Evolutionary conservation across 2,888 invertebrate genomes (phyloP).

Genomic region (Julus scanicus): DNA sequence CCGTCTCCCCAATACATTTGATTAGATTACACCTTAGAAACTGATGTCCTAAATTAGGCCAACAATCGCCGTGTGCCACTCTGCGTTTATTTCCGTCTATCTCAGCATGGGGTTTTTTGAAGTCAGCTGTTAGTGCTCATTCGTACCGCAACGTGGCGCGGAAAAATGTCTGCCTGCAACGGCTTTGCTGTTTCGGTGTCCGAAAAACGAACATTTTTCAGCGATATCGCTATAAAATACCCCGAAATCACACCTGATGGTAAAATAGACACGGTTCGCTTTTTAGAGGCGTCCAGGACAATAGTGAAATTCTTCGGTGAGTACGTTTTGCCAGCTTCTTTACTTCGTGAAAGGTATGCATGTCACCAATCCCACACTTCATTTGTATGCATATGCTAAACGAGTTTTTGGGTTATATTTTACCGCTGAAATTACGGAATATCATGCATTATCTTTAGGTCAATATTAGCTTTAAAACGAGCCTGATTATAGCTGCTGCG

Average conservation of each 20-base stretch:
- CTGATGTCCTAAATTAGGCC: no score
- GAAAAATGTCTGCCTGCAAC: conserved; percentile 57
- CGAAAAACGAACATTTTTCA: conserved; percentile 59
- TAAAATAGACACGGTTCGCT: conserved; percentile 72
- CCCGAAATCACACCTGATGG: conserved; percentile 70
- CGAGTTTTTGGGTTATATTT: no score
- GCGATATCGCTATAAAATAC: conserved; percentile 66
- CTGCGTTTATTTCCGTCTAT: no score
- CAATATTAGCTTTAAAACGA: no score
- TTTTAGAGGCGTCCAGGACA: conserved; percentile 73
- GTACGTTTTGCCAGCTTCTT: conserved; percentile 61
- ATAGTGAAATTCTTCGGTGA: conserved; percentile 76
- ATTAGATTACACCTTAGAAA: no score
- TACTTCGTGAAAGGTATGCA: no score
- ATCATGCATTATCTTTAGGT: no score
- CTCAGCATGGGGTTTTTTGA: background rate
- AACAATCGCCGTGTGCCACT: no score
- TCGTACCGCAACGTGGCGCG: background rate
- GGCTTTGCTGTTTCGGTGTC: conserved; percentile 54
- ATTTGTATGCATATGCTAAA: no score
- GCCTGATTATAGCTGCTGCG: no score
- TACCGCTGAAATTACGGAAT: no score
- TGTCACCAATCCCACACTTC: background rate
- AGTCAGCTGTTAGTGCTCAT: background rate
- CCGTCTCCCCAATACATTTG: no score